Conservation (phyloP, 2,888 invertebrate genomes). For the Lamellibrachia columna region DNA sequence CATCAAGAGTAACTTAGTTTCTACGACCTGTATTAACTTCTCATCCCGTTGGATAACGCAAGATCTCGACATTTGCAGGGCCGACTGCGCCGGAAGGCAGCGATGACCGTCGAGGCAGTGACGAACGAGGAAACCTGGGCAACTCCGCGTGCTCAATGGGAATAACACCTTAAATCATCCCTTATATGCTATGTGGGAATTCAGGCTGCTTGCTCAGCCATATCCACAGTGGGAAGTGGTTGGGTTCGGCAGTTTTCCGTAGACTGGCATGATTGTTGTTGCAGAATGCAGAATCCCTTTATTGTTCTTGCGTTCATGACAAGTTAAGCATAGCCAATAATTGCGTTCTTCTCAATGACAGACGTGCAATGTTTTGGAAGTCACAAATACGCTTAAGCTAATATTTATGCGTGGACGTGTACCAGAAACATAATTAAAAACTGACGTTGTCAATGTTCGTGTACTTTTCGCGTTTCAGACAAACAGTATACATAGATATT, state of each 20-base stretch:
- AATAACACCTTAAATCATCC: background rate
- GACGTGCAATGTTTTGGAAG: background rate
- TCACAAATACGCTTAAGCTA: background rate
- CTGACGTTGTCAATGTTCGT: background rate
- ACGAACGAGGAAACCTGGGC: background rate
- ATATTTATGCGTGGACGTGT: background rate
- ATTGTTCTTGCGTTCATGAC: background rate
- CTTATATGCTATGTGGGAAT: background rate
- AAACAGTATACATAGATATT: background rate
- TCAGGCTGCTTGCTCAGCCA: background rate
- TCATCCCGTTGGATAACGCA: too few relatives aligned
- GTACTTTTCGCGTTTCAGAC: background rate
- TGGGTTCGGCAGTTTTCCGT: background rate
- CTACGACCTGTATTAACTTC: too few relatives aligned
- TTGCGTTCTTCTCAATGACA: background rate
- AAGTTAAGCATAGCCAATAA: background rate
- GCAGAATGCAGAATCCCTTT: background rate
- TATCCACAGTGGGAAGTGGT: background rate
- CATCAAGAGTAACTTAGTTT: background rate
- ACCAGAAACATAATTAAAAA: background rate
- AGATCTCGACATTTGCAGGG: background rate
- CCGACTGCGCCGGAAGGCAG: background rate
- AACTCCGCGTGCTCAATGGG: background rate
- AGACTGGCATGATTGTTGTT: background rate
- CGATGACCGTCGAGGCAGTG: background rate